Evolutionary conservation across 2,797 vertebrate genomes (phyloP).

Genomic region (Phataginus tetradactyla): DNA sequence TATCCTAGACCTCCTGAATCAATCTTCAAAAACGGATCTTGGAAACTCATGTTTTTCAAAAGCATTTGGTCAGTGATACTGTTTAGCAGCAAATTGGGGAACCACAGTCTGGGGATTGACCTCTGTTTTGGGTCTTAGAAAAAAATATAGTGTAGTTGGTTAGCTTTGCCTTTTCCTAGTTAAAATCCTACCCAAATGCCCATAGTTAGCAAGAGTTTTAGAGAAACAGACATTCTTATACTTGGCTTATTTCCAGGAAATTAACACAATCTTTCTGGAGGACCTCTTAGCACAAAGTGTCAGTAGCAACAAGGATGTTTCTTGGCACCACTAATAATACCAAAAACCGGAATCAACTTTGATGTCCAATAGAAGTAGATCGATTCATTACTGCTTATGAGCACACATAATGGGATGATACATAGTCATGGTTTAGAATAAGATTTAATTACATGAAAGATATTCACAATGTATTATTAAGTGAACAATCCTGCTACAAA

Average conservation of each 20-base stretch:
- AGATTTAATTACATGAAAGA: constrained; percentile 26
- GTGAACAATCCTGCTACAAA: background rate
- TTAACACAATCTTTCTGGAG: background rate
- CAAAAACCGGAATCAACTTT: background rate
- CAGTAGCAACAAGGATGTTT: background rate
- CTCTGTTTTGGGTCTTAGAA: background rate
- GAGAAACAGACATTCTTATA: constrained; percentile 5
- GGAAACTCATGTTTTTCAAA: background rate
- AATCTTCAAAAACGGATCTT: background rate
- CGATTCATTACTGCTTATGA: background rate
- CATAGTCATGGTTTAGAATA: background rate
- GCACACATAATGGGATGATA: background rate
- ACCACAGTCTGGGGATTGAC: background rate
- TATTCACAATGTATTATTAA: background rate
- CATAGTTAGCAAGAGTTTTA: background rate
- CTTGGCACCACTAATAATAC: background rate
- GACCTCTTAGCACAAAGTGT: background rate
- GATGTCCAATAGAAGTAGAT: background rate
- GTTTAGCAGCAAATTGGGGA: background rate
- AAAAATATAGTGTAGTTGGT: background rate
- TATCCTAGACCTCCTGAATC: background rate
- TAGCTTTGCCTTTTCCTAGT: background rate
- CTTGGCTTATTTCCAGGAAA: background rate
- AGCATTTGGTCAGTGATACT: background rate
- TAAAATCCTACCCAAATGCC: background rate